These are phyloP conservation scores for Setipinna tenuifilis DNA, from an alignment of 2,797 vertebrate genomes.

Conservation along the genomic window DNA sequence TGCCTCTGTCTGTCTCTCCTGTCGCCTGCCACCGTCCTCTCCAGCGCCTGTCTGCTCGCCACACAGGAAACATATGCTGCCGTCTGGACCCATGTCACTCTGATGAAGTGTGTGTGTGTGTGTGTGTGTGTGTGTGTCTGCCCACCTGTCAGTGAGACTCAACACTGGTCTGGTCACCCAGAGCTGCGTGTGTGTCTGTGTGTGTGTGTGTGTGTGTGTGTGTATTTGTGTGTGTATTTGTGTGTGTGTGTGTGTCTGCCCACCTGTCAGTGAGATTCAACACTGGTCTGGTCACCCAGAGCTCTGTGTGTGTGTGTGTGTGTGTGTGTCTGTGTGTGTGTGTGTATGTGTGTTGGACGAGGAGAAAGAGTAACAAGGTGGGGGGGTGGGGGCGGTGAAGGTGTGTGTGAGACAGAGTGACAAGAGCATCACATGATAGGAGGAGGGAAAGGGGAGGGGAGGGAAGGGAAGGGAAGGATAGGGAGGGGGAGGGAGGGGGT, in stretches of 20 bases:
- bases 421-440: too few relatives aligned
- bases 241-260: too few relatives aligned
- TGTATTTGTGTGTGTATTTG: too few relatives aligned
- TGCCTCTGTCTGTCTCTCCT: background rate
- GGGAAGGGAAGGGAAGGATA: background rate
- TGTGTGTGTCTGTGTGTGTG: too few relatives aligned
- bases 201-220: too few relatives aligned
- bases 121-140: too few relatives aligned
- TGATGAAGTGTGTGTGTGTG: background rate
- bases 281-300: too few relatives aligned
- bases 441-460: background rate
- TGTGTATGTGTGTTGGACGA: too few relatives aligned
- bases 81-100: background rate
- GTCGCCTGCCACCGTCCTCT: background rate
- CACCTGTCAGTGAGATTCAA: too few relatives aligned
- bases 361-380: background rate
- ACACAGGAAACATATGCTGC: background rate
- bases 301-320: too few relatives aligned
- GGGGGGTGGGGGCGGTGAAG: background rate
- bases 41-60: background rate
- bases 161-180: background rate
- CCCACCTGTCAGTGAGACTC: background rate
- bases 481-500: background rate
- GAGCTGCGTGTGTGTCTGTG: too few relatives aligned
- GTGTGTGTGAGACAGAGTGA: background rate